These are phyloP conservation scores for Epinotia ramella DNA, from an alignment of 2,888 invertebrate species.

Conservation along the genomic window DNA sequence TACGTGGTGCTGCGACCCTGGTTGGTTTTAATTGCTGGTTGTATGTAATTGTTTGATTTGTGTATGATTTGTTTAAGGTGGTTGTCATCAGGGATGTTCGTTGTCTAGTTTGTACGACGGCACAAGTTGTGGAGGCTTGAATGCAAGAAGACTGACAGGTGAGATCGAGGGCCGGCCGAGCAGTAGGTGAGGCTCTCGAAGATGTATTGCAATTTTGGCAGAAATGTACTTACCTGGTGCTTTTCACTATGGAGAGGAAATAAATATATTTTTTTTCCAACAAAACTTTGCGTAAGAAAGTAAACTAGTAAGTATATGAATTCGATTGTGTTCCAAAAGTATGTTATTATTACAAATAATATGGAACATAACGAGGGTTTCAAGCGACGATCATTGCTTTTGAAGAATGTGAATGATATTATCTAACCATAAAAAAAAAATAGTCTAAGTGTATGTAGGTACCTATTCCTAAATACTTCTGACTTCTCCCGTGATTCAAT, in stretches of 20 bases:
- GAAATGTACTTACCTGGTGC: not conserved
- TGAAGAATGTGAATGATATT: not conserved
- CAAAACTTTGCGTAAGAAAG: not conserved
- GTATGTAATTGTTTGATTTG: conserved; percentile 47
- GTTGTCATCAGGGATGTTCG: conserved; percentile 28
- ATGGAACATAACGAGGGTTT: not conserved
- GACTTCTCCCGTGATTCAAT: not conserved
- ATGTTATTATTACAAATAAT: no score
- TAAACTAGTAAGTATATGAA: no score
- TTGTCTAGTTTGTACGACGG: conserved; percentile 4
- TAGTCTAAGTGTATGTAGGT: no score
- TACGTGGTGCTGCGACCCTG: conserved; percentile 35
- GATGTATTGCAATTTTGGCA: not conserved
- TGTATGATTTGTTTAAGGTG: conserved; percentile 36
- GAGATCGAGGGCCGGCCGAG: not conserved
- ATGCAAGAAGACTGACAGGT: not conserved
- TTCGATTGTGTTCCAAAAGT: no score
- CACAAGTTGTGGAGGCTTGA: not conserved
- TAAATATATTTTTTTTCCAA: not conserved
- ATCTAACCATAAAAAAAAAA: not conserved
- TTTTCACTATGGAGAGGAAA: not conserved
- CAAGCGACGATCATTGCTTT: not conserved
- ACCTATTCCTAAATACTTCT: no score
- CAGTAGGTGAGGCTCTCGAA: not conserved
- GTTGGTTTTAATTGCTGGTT: conserved; percentile 47